Conservation (phyloP, 92 coral and sea anemone species). For the Parazoanthus swiftii region DNA sequence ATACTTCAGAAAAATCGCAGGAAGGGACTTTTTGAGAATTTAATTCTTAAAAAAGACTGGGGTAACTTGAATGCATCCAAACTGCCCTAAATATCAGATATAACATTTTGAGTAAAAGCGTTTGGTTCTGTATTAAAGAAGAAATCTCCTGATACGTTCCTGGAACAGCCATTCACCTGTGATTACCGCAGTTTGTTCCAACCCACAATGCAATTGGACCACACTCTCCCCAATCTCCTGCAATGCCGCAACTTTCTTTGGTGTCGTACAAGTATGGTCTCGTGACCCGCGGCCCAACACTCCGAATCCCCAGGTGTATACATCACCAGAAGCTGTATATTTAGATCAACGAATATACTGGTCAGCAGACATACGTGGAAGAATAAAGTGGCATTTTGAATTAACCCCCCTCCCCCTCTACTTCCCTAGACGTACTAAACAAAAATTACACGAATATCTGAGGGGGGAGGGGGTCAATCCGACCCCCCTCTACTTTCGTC, state of each 20-base stretch:
- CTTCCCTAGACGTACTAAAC: no score
- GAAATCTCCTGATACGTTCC: not conserved
- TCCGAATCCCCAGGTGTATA: slow-evolving; percentile 92
- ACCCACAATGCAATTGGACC: slow-evolving; percentile 61
- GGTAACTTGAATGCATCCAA: not conserved
- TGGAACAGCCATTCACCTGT: slow-evolving; percentile 59
- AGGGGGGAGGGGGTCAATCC: no score
- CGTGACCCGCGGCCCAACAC: slow-evolving; percentile 78
- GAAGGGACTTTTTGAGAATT: no score
- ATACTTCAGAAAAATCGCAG: no score
- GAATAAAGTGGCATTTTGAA: no score
- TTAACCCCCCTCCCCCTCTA: not conserved
- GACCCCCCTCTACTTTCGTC: no score
- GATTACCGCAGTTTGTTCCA: slow-evolving; percentile 57
- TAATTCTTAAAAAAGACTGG: no score
- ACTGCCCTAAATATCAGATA: not conserved
- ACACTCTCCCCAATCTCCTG: slow-evolving; percentile 52
- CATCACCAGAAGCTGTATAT: slow-evolving; percentile 66
- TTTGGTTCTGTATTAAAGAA: not conserved
- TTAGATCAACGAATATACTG: no score
- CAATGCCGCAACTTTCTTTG: slow-evolving; percentile 52
- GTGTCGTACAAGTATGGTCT: slow-evolving; percentile 52
- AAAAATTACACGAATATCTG: no score
- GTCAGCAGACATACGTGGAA: not conserved
- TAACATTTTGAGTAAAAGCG: not conserved